Base-by-base conservation (phyloP, 1,140 invertebrate genomes). In the Drosophila seguyi region DNA sequence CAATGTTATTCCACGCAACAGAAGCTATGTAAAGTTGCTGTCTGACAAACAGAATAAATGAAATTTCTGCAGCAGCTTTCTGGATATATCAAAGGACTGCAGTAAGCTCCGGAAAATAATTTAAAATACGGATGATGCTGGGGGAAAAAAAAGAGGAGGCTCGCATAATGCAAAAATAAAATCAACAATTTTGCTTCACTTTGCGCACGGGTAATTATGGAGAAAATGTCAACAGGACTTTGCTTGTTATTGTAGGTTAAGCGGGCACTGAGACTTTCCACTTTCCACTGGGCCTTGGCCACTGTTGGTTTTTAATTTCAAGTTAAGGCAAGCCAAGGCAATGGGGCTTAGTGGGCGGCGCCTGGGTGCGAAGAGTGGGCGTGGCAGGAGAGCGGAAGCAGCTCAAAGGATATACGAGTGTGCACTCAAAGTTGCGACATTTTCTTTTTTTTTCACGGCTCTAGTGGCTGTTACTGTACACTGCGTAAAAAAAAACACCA, bases 301-400 rank as follows among this genome's bases (percentile, higher is more conserved):
- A 85, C 69, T 90, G 85, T 90, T 90, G 86, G 85, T 90, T 90
- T 90, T 90, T 90, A 86, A 90, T 90, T 90, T 90, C 86, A 79
- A 90, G 53, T 67, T 68, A 68, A 57, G 57, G 55, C 59, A 22
- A 42, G 27, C 56, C 56, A 42, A 39, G 53, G 53, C 36, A 60
- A 38, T 4, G 52, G 38, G 65, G 50, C 38, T 44, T 45, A 20
- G 52, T 14, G 29, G 41, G 27, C 20, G 44, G 36, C 13, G 8
- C 31, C 27, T 20, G n/a, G 4, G n/a, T 41, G 38, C 8, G 36
- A n/a, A 36, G 8, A 22, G 25, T 27, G 56, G 42, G 14, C 29
- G 25, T 36, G 44, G 42, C 29, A 13, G 18, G 47, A 1, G 16
- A n/a, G 50, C 44, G 22, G 45, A 42, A 78, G 44, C 48, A 56